A percentile compares a stretch with the other conserved stretches of the same genome.
phyloP scores from a whole-genome alignment of 2,888 invertebrate species.

The Ectemnius cavifrons region DNA sequence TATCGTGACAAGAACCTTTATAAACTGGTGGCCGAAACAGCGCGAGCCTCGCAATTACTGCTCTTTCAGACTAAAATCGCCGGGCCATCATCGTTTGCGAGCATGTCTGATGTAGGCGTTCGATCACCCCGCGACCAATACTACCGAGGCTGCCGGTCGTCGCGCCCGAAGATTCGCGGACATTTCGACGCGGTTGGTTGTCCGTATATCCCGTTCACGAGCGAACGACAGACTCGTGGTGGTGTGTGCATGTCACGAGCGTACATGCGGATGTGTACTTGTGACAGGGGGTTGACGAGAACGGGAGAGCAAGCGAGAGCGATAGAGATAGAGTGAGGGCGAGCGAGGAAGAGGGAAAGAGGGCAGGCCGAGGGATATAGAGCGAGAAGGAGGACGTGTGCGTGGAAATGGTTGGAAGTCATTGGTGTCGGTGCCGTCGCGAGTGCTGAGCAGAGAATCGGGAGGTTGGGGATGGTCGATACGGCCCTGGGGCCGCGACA shows the following conservation, averaged over 20 bases:
- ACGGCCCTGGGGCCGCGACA: constrained; percentile 74
- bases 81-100: constrained; percentile 11
- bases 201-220: constrained; percentile 36
- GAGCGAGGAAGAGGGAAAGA: constrained; percentile 8
- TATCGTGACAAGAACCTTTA: background rate
- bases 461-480: constrained; percentile 72
- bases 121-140: constrained; percentile 54
- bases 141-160: constrained; percentile 47
- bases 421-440: constrained; percentile 58
- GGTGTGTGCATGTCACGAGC: background rate
- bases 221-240: background rate
- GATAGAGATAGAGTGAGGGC: background rate
- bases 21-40: background rate
- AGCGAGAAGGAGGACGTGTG: constrained; percentile 32
- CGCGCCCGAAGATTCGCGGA: constrained; percentile 54
- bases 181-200: constrained; percentile 46
- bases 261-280: constrained; percentile 9
- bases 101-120: constrained; percentile 47
- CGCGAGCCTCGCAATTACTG: constrained; percentile 25
- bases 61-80: constrained; percentile 11
- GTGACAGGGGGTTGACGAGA: constrained; percentile 34
- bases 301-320: constrained; percentile 14
- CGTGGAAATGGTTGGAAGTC: constrained; percentile 63
- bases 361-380: background rate
- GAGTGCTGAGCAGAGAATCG: constrained; percentile 51